A percentile compares a stretch with the other conserved stretches of the same genome.
Evolutionary conservation across 2,888 invertebrate species (phyloP).

Genomic region (Monochamus alternatus): DNA sequence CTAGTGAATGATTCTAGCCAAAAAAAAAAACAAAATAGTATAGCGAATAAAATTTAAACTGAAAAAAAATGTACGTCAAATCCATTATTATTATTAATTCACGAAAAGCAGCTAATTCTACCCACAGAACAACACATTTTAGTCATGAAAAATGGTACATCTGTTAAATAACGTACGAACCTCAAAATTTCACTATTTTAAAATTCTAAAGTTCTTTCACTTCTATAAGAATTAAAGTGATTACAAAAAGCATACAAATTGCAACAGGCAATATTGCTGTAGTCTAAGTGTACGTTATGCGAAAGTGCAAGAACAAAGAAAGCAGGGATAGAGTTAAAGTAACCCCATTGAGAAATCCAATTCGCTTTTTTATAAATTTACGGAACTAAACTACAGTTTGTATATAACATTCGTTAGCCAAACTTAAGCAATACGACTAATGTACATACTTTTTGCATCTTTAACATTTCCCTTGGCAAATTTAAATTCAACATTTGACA

Average conservation of each 20-base stretch:
- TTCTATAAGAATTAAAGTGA: no score
- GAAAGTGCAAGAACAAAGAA: not conserved
- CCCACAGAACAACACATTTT: no score
- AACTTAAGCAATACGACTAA: slow-evolving; percentile 18
- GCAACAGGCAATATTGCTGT: not conserved
- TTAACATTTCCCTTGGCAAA: not conserved
- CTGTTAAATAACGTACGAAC: no score
- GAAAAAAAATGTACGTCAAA: no score
- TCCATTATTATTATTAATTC: no score
- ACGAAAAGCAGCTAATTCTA: no score
- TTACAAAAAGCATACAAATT: not conserved
- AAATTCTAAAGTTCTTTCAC: no score
- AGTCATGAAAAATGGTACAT: no score
- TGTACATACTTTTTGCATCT: not conserved
- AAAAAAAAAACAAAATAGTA: no score
- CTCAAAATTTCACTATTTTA: no score
- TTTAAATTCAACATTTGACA: slow-evolving; percentile 16
- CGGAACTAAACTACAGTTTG: not conserved
- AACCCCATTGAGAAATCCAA: not conserved
- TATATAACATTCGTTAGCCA: slow-evolving; percentile 2
- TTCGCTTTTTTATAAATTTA: not conserved
- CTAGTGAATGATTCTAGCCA: no score
- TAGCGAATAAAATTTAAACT: no score
- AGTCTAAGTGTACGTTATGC: not conserved
- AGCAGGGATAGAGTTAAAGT: not conserved